Evolutionary conservation across 2,797 vertebrate species (phyloP), one percentile per base, ranked within the genome.

Genomic region (Chromobotia macracanthus): DNA sequence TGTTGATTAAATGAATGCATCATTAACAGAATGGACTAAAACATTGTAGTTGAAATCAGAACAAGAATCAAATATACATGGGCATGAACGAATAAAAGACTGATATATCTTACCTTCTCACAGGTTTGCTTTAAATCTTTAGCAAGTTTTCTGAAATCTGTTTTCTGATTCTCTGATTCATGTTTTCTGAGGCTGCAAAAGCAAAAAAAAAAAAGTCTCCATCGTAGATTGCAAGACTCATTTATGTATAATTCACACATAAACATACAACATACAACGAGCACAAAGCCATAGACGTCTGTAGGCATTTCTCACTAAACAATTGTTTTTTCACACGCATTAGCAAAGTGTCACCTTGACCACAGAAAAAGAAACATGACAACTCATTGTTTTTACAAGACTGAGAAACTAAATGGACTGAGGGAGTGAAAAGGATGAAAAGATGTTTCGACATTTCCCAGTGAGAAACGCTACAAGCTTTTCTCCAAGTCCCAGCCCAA

Each of bases 401-500:
- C 76, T 78, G 67, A 71, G 53, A 78, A 78, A 71, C 46, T 64
- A 38, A 71, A 78, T 44, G 58, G 56, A 71, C 56, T 63, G 56
- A 63, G 76, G 76, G 76, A 64, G 76, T 41, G 64, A 71, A 69
- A 77, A 48, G 56, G 65, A 77, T 77, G 65, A 77, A 78, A 78
- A 78, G 67, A 78, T 64, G 58, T 78, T 71, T 70, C 70, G 76
- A 78, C 51, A 71, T 79, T 79, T 81, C 72, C 80, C 76, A 79
- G 56, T 53, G 80, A 13, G 60, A 50, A 82, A 73, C 77, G 81
- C 84, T 83, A 86, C 82, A 84, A 87, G 80, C 84, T 81, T 81
- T 87, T 84, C 88, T 89, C 55, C 48, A 89, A 77, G 86, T 91
- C 89, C 91, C 87, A 83, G 85, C 87, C 88, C 50, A 88, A 90